phyloP scores from a whole-genome alignment of 2,888 invertebrate species.

The Polyommatus iphigenia region DNA sequence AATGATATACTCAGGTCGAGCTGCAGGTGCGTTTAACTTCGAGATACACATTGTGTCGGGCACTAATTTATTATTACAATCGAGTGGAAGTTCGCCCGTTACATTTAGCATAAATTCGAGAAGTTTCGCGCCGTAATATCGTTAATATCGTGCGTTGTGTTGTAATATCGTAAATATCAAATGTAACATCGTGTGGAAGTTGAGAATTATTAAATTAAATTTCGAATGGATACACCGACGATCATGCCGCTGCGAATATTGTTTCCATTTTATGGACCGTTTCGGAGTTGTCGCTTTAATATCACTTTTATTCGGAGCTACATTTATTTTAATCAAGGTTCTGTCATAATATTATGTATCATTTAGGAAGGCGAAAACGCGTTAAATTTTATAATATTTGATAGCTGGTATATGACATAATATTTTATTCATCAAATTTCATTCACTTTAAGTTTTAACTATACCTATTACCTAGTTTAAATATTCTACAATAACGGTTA shows the following conservation, averaged over 20 bases:
- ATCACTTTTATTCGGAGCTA: slow-evolving; percentile 6
- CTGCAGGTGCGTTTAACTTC: slow-evolving; percentile 29
- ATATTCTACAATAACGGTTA: not conserved
- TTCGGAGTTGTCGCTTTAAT: slow-evolving; percentile 12
- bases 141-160: slow-evolving; percentile 29
- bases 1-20: slow-evolving; percentile 17
- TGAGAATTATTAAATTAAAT: slow-evolving; percentile 29
- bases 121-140: slow-evolving; percentile 26
- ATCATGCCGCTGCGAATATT: slow-evolving; percentile 4
- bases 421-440: too few species aligned
- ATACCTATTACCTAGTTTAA: too few species aligned
- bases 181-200: slow-evolving; percentile 27
- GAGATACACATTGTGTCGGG: slow-evolving; percentile 25
- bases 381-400: not conserved
- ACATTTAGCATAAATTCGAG: slow-evolving; percentile 24
- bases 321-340: not conserved
- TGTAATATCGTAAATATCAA: slow-evolving; percentile 28
- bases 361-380: not conserved
- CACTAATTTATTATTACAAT: slow-evolving; percentile 28
- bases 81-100: slow-evolving; percentile 23
- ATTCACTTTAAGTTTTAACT: too few species aligned
- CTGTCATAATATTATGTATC: not conserved
- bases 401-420: not conserved
- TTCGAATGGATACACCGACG: slow-evolving; percentile 19
- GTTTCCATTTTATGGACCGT: slow-evolving; percentile 10